These are phyloP conservation scores for Micromussa lordhowensis DNA, from an alignment of 92 coral and sea anemone species.

Conservation along the genomic window DNA sequence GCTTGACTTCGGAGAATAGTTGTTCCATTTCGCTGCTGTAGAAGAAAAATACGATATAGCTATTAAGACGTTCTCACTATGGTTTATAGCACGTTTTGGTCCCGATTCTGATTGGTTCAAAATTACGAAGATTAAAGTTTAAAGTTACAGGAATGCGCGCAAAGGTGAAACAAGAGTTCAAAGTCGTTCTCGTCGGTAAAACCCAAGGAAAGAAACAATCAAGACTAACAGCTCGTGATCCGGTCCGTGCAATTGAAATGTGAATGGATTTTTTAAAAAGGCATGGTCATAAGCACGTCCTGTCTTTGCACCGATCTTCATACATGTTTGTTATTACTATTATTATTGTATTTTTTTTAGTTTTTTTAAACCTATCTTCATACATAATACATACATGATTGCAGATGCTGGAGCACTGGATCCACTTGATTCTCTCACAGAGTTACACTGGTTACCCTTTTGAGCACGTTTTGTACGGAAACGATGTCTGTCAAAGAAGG, in stretches of 20 bases:
- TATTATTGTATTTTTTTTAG: no score
- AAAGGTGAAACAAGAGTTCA: no score
- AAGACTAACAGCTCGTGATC: background rate
- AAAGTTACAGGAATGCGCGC: no score
- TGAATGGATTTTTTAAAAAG: background rate
- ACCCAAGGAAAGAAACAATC: no score
- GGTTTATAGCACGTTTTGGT: background rate
- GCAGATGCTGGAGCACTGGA: slow-evolving; percentile 24
- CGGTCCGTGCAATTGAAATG: background rate
- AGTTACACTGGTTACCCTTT: background rate
- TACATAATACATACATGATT: background rate
- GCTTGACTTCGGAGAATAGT: slow-evolving; percentile 7
- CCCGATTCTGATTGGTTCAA: background rate
- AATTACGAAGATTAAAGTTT: background rate
- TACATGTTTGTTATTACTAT: no score
- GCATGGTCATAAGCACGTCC: background rate
- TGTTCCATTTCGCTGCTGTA: slow-evolving; percentile 21
- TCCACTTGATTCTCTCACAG: background rate
- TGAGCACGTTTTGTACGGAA: background rate
- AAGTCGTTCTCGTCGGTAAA: no score
- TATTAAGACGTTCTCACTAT: background rate
- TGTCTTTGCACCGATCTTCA: slow-evolving; percentile 1
- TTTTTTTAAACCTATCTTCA: no score
- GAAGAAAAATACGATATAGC: background rate
- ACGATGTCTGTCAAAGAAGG: slow-evolving; percentile 9